phyloP scores from a whole-genome alignment of 2,113 vertebrate genomes.

The Cebidichthys violaceus region DNA sequence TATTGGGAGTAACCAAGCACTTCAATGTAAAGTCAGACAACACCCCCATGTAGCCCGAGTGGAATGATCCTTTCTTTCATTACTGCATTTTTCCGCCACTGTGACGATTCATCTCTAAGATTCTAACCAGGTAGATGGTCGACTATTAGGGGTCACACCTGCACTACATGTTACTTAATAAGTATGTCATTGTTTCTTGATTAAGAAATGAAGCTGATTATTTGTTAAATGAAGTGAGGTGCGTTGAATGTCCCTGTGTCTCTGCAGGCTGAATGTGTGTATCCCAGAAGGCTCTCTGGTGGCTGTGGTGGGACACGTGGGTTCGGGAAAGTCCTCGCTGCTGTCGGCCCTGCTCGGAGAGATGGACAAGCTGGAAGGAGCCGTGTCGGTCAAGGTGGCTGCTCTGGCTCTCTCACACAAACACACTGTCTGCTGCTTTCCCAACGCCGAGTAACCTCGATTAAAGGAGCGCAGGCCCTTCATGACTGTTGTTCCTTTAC shows the following conservation, averaged over 20 bases:
- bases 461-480: too few relatives aligned
- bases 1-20: too few relatives aligned
- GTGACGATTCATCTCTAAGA: not conserved
- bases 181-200: not conserved
- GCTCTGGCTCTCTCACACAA: not conserved
- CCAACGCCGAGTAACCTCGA: too few relatives aligned
- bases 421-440: not conserved
- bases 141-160: not conserved
- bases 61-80: not conserved
- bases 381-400: slow-evolving; percentile 88
- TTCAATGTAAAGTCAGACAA: not conserved
- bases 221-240: not conserved
- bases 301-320: slow-evolving; percentile 95
- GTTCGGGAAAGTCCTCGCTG: slow-evolving; percentile 94
- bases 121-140: not conserved
- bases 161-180: not conserved
- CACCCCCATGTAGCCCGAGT: not conserved
- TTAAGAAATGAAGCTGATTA: not conserved
- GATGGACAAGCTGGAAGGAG: slow-evolving; percentile 93
- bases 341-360: slow-evolving; percentile 94
- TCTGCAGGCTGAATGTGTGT: slow-evolving; percentile 86
- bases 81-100: not conserved
- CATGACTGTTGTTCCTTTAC: too few relatives aligned
- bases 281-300: slow-evolving; percentile 92
- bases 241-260: not conserved